Conservation (phyloP, 2,113 vertebrate genomes). For the Cheilinus undulatus region DNA sequence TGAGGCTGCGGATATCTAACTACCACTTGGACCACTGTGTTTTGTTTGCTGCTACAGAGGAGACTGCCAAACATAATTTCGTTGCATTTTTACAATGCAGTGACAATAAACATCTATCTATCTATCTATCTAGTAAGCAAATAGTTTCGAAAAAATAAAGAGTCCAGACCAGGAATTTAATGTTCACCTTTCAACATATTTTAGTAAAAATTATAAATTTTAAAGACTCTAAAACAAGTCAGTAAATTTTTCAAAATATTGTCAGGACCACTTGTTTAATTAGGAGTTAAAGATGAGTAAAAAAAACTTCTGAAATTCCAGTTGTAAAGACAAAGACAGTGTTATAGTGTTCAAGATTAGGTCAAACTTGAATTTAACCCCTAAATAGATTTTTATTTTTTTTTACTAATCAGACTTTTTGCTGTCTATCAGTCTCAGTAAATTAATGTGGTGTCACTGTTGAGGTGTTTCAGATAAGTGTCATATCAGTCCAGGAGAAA, state of each 20-base stretch:
- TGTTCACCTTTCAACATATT: neutral
- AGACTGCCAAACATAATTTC: too few species aligned
- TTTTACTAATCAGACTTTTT: neutral
- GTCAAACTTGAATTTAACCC: neutral
- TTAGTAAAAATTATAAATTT: neutral
- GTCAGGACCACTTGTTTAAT: too few species aligned
- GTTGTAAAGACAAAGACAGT: neutral
- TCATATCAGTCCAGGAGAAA: constrained; percentile 16
- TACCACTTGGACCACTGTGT: too few species aligned
- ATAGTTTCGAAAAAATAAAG: neutral
- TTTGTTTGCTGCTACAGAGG: too few species aligned
- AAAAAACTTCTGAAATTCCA: neutral
- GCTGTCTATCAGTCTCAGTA: neutral
- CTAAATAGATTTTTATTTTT: neutral
- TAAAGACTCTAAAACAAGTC: neutral
- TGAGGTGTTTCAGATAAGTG: neutral
- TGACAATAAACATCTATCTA: too few species aligned
- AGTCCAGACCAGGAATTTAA: neutral
- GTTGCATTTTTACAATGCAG: too few species aligned
- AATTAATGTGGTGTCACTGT: neutral
- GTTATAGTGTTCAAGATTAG: constrained; percentile 13
- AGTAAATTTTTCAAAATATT: neutral
- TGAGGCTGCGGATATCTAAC: too few species aligned
- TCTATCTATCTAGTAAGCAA: neutral
- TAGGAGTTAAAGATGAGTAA: neutral